Evolutionary conservation across 2,888 invertebrate species (phyloP).

Genomic region (Phyllotreta cruciferae): DNA sequence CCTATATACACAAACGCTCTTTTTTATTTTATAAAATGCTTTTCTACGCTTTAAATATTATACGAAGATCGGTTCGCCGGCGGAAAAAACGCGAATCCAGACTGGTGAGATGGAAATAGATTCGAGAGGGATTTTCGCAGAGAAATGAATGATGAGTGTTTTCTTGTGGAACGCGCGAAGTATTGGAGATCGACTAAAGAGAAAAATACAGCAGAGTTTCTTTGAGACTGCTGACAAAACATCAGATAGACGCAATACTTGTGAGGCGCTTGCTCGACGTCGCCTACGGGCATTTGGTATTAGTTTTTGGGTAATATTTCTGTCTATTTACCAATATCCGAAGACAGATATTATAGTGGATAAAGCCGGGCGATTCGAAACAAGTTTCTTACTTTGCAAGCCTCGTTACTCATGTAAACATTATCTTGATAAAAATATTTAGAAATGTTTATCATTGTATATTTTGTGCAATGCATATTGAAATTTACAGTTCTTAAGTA

Average conservation of each 20-base stretch:
- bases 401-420: too few species aligned
- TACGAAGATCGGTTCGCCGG: conserved; percentile 8
- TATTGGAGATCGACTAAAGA: conserved; percentile 6
- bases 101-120: conserved; percentile 46
- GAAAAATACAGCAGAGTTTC: conserved; percentile 11
- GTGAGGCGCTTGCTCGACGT: conserved; percentile 18
- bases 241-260: conserved; percentile 29
- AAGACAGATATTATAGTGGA: conserved; percentile 3
- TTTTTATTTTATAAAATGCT: background rate
- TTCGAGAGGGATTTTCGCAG: conserved; percentile 48
- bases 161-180: conserved; percentile 40
- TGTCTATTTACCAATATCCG: conserved; percentile 28
- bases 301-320: conserved; percentile 30
- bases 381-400: too few species aligned
- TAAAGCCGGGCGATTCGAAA: too few species aligned
- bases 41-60: conserved; percentile 14
- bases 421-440: too few species aligned
- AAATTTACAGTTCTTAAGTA: too few species aligned
- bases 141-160: conserved; percentile 55
- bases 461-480: too few species aligned
- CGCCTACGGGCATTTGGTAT: conserved; percentile 30
- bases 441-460: too few species aligned
- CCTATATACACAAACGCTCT: too few species aligned
- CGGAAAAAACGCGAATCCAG: conserved; percentile 13
- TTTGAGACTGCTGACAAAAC: conserved; percentile 17